Conservation (phyloP, 2,113 vertebrate species). For the Archilochus colubris region DNA sequence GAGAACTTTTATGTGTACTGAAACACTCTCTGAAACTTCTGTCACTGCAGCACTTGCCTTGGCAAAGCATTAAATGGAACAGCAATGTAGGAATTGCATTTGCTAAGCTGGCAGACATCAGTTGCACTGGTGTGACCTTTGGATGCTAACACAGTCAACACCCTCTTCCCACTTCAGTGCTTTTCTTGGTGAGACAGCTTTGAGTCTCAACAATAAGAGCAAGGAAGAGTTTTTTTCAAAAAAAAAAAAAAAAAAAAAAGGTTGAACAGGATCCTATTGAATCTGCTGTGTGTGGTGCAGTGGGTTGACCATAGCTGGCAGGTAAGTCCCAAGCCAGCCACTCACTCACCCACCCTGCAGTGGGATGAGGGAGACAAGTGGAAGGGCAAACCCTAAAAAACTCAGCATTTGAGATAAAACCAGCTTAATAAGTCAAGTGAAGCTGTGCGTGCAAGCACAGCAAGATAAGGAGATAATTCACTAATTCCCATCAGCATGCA, state of each 20-base stretch:
- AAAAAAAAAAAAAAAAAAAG: neutral
- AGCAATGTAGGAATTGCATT: neutral
- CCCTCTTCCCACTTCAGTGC: neutral
- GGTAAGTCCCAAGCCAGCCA: neutral
- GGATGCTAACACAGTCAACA: neutral
- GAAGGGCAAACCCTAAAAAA: neutral
- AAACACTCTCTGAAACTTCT: neutral
- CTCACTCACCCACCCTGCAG: rapidly evolving
- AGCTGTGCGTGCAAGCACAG: neutral
- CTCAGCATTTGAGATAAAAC: neutral
- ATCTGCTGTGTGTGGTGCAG: neutral
- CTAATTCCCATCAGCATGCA: neutral
- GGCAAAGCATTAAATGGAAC: neutral
- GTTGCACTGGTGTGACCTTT: neutral
- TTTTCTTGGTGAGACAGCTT: neutral
- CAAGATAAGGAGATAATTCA: neutral
- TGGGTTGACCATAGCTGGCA: neutral
- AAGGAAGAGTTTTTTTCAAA: neutral
- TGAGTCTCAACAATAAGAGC: neutral
- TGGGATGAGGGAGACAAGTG: neutral
- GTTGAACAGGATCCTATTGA: neutral
- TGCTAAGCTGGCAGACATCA: neutral
- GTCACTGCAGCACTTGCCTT: neutral
- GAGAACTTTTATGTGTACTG: neutral
- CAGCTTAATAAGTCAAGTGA: neutral